Conservation (phyloP, 2,113 vertebrate genomes). For the Otocyon megalotis region DNA sequence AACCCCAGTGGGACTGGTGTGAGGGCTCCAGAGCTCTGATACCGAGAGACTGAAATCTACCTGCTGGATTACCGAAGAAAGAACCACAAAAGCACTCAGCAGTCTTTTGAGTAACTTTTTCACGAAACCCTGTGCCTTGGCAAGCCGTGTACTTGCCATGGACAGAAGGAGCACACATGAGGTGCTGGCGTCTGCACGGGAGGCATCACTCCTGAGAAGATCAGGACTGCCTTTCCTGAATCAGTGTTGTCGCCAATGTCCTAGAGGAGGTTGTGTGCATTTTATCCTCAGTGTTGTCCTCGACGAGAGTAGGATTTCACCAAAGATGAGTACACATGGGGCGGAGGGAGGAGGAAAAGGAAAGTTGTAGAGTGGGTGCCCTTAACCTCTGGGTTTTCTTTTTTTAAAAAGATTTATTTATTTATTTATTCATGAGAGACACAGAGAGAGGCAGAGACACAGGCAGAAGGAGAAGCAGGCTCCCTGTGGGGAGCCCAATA, state of each 20-base stretch:
- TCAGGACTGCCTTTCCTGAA: neutral
- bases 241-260: neutral
- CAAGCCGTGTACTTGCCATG: neutral
- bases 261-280: neutral
- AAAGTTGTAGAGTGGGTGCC: rapidly evolving
- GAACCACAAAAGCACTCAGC: rapidly evolving
- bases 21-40: neutral
- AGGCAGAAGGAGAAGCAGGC: no score
- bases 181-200: rapidly evolving
- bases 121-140: neutral
- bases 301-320: rapidly evolving
- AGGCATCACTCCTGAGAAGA: neutral
- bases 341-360: neutral
- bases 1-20: rapidly evolving
- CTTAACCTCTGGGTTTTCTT: neutral
- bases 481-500: no score
- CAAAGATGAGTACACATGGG: rapidly evolving
- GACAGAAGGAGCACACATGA: rapidly evolving
- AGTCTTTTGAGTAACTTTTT: neutral
- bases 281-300: neutral
- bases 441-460: no score
- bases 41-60: no score
- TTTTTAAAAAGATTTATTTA: no score
- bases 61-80: neutral
- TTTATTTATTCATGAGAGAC: no score